Evolutionary conservation across 23 tunicate species (phyloP), one percentile per base, ranked within the genome.

Genomic region (Styela plicata): DNA sequence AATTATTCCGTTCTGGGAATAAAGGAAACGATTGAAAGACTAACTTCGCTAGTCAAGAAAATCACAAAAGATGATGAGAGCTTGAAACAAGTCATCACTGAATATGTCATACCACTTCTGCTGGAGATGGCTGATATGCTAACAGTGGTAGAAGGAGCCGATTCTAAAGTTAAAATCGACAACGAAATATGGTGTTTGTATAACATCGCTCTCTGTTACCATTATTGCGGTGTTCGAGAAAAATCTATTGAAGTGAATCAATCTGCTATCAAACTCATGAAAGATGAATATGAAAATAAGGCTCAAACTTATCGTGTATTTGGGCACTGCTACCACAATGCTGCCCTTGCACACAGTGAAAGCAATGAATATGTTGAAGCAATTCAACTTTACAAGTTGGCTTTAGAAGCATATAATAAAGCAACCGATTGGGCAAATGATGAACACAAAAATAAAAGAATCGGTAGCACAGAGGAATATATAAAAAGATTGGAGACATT

Each of bases 141-240:
- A 65, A 10, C 31, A 27, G 10, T 10, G 10, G 57, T 44, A 5
- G 17, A 17, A 25, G 31, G 22, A 16, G 71, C 71, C 13, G 31
- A 29, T 18, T 24, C 30, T 16, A 22, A 67, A 67, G 31, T 67
- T 19, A 27, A 29, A 27, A 24, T 29, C 31, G 24, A 18, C 18
- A 27, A 67, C 30, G 71, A 67, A 67, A 24, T 29, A 22, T 67
- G 71, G 71, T 67, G 71, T 67, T 67, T 67, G 71, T 67, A 25
- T 67, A 67, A 29, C 71, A 22, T 67, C 31, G 71, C 31, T 67
- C 71, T 67, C 71, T 67, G 71, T 24, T 67, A 67, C 24, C 18
- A 29, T 22, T 67, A 67, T 24, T 67, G 71, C 24, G 31, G 71
- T 29, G 1, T 67, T 25, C 30, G 31, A 25, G 24, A 67, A 0